A percentile compares a stretch with the other conserved stretches of the same genome.
Conservation (phyloP, 2,888 invertebrate species). For the Spialia ferax region DNA sequence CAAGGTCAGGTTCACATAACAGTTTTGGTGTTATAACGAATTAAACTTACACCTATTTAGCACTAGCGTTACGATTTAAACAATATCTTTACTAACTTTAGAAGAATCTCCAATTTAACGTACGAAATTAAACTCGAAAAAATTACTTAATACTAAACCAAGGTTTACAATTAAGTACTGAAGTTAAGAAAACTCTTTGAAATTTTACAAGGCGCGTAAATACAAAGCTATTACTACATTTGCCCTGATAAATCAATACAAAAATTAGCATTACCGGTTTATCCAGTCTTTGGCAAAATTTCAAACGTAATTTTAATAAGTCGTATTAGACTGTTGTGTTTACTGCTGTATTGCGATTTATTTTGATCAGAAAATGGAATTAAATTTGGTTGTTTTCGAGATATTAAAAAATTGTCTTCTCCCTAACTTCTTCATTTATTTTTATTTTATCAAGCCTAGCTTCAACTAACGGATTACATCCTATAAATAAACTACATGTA, state of each 20-base stretch:
- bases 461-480: constrained; percentile 75
- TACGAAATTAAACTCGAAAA: neutral
- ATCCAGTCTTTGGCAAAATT: constrained; percentile 47
- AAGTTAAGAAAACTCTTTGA: constrained; percentile 24
- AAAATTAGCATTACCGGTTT: constrained; percentile 37
- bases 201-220: constrained; percentile 57
- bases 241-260: constrained; percentile 65
- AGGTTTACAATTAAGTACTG: neutral
- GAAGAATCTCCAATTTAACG: neutral
- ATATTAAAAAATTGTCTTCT: neutral
- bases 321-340: no score
- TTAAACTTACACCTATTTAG: constrained; percentile 57
- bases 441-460: constrained; percentile 63
- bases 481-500: constrained; percentile 61
- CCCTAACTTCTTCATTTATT: constrained; percentile 42
- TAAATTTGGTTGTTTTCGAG: neutral
- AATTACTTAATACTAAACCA: neutral
- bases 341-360: neutral
- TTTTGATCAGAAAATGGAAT: constrained; percentile 17
- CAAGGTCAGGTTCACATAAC: constrained; percentile 56
- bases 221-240: constrained; percentile 61
- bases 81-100: constrained; percentile 14
- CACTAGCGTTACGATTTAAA: constrained; percentile 43
- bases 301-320: constrained; percentile 28
- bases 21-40: constrained; percentile 54